phyloP scores from a whole-genome alignment of 2,797 vertebrate genomes.

The Malurus splendens region DNA sequence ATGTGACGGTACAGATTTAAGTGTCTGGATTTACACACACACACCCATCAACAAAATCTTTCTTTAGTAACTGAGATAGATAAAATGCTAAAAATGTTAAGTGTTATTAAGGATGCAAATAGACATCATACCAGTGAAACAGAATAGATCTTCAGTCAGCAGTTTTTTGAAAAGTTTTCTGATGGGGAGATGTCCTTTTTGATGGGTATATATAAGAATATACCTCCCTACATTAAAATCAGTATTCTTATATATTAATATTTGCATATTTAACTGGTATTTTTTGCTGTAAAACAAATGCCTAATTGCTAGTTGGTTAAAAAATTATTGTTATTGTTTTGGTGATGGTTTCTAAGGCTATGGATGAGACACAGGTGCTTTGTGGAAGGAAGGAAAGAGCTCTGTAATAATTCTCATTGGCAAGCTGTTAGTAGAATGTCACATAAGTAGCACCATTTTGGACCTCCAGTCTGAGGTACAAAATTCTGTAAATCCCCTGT shows the following conservation, averaged over 20 bases:
- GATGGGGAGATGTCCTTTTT: neutral
- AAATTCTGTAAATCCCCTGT: neutral
- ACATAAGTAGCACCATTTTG: neutral
- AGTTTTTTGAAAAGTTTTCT: neutral
- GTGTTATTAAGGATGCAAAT: neutral
- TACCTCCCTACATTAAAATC: neutral
- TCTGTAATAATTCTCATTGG: neutral
- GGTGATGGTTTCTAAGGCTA: neutral
- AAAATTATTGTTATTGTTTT: neutral
- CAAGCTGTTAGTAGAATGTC: neutral
- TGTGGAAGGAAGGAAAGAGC: neutral
- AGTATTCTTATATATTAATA: neutral
- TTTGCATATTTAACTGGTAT: neutral
- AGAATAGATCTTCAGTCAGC: neutral
- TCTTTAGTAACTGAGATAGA: neutral
- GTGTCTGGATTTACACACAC: neutral
- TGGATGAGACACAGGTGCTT: neutral
- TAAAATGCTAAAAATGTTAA: neutral
- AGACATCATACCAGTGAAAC: neutral
- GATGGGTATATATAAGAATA: neutral
- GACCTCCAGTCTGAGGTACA: neutral
- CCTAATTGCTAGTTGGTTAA: neutral
- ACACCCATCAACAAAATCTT: neutral
- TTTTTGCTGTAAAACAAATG: neutral
- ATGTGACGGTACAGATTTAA: slow-evolving; percentile 29